phyloP scores from a whole-genome alignment of 2,888 invertebrate species.

The Parthenolecanium corni region DNA sequence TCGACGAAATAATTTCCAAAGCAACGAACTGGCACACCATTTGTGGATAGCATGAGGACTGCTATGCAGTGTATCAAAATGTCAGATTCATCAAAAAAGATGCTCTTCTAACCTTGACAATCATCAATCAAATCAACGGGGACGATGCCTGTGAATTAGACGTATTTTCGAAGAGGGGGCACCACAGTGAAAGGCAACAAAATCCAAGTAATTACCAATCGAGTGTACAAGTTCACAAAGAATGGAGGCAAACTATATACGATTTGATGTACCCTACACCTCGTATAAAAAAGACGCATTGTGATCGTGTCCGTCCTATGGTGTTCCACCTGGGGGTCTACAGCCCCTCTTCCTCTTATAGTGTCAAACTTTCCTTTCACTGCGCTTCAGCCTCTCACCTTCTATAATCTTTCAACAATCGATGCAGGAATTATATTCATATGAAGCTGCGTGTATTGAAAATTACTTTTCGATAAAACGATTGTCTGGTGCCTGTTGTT shows the following conservation, averaged over 20 bases:
- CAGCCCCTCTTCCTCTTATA: slow-evolving; percentile 25
- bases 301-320: slow-evolving; percentile 24
- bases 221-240: slow-evolving; percentile 25
- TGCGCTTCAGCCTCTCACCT: not conserved
- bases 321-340: slow-evolving; percentile 26
- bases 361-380: slow-evolving; percentile 13
- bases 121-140: slow-evolving; percentile 29
- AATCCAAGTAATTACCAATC: slow-evolving; percentile 24
- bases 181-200: not conserved
- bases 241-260: not conserved
- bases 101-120: slow-evolving; percentile 29
- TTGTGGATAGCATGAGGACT: not conserved
- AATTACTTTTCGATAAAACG: slow-evolving; percentile 29
- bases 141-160: slow-evolving; percentile 18
- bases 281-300: slow-evolving; percentile 9
- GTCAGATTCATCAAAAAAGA: slow-evolving; percentile 15
- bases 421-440: slow-evolving; percentile 22
- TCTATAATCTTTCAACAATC: slow-evolving; percentile 25
- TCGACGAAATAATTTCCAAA: not conserved
- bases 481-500: slow-evolving; percentile 9
- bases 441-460: slow-evolving; percentile 11
- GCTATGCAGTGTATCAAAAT: slow-evolving; percentile 1
- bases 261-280: not conserved
- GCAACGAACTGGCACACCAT: not conserved
- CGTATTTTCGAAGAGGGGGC: not conserved